Percentiles rank a stretch among this genome's conserved stretches.
phyloP scores from a whole-genome alignment of 1,140 invertebrate genomes.

The Neodiprion pinetum region DNA sequence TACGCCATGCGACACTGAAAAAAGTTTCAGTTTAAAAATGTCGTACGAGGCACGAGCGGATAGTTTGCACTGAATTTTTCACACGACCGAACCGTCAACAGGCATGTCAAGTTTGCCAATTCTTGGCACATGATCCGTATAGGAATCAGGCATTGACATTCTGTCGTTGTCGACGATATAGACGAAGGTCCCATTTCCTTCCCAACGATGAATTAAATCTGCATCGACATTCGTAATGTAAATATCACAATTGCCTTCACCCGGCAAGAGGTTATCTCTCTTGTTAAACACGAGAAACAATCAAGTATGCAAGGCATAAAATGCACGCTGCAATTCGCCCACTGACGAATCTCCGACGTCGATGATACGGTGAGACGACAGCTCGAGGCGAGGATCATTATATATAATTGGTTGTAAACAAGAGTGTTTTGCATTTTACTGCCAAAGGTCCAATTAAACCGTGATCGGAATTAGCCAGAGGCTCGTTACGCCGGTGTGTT shows the following conservation, averaged over 20 bases:
- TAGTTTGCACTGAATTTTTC: too few relatives aligned
- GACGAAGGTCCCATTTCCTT: neutral
- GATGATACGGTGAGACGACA: neutral
- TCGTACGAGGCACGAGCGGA: too few relatives aligned
- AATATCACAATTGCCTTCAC: too few relatives aligned
- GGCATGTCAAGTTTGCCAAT: neutral
- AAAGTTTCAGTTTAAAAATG: too few relatives aligned
- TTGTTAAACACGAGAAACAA: too few relatives aligned
- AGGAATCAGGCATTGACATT: too few relatives aligned
- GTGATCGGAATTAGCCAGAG: neutral
- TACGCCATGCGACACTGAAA: too few relatives aligned
- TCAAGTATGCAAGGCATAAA: neutral
- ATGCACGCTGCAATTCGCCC: neutral
- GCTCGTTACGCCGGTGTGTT: neutral
- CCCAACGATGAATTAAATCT: neutral
- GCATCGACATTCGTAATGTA: too few relatives aligned
- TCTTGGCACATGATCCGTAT: neutral
- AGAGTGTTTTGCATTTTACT: conserved; percentile 5
- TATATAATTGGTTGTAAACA: neutral
- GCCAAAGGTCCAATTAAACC: neutral
- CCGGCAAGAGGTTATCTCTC: too few relatives aligned
- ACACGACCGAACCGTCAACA: too few relatives aligned
- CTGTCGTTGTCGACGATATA: neutral
- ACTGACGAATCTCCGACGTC: neutral
- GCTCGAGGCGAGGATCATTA: too few relatives aligned